These are phyloP conservation scores for Leptodactylus fallax DNA, from an alignment of 2,797 vertebrate genomes.

Conservation along the genomic window DNA sequence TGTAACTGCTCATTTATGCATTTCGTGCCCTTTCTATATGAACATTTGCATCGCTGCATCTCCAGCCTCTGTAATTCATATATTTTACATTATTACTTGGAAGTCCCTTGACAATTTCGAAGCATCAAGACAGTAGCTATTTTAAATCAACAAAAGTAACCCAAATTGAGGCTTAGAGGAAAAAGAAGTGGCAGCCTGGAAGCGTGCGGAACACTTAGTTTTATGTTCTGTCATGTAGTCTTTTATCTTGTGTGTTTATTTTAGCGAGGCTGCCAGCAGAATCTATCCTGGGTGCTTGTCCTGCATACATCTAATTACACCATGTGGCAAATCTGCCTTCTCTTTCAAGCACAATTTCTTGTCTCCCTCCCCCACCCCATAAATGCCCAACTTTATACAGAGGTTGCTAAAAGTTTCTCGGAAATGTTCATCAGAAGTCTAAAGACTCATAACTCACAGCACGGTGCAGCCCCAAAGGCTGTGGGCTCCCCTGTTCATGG, in stretches of 20 bases:
- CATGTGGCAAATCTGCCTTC: slow-evolving; percentile 35
- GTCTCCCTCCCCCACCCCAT: neutral
- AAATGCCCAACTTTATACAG: neutral
- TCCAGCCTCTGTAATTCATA: slow-evolving; percentile 40
- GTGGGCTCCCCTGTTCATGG: too few relatives aligned
- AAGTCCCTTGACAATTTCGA: slow-evolving; percentile 45
- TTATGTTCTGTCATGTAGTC: slow-evolving; percentile 56
- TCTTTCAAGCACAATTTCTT: slow-evolving; percentile 18
- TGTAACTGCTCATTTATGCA: slow-evolving; percentile 40
- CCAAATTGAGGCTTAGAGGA: slow-evolving; percentile 46
- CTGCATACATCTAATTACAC: slow-evolving; percentile 52
- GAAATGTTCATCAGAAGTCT: neutral
- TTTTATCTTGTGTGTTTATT: slow-evolving; percentile 58
- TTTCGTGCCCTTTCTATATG: slow-evolving; percentile 2
- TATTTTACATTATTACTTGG: slow-evolving; percentile 43
- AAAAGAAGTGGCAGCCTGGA: slow-evolving; percentile 34
- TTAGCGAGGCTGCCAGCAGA: slow-evolving; percentile 42
- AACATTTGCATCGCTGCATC: slow-evolving; percentile 43
- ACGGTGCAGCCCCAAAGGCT: too few relatives aligned
- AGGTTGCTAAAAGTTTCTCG: slow-evolving; percentile 23
- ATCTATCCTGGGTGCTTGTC: slow-evolving; percentile 39
- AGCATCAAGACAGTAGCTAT: slow-evolving; percentile 48
- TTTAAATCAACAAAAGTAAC: slow-evolving; percentile 58
- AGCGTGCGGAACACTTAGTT: slow-evolving; percentile 35
- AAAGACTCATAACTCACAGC: neutral